Evolutionary conservation across 1,140 invertebrate genomes (phyloP), one percentile per base, ranked within the genome.

Genomic region (Leptoteleia sp.): DNA sequence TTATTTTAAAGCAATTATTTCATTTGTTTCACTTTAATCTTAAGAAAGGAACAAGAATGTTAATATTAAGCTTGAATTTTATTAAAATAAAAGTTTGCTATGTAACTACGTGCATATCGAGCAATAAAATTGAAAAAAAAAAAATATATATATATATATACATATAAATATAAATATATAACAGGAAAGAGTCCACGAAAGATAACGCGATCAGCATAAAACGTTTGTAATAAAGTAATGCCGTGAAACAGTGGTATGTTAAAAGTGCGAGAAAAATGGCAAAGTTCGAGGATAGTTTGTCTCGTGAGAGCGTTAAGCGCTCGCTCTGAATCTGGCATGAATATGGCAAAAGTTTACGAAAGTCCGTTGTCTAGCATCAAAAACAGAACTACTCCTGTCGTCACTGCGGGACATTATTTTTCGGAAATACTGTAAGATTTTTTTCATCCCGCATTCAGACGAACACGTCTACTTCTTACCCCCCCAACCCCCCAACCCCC

Each of bases 311-410:
- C 25, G 35, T 48, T 61, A 8, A 9, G 48, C 37, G 6, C 9
- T 55, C 40, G 40, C 33, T 67, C 61, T 78, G 75, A 72, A 50
- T 70, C 67, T 72, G 75, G 52, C 75, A 78, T 59, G 75, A 78
- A 78, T 72, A 78, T 61, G 50, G 59, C 65, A 64, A 77, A 77
- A 77, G 75, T 77, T 64, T 54, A 33, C 37, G 67, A 71, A 72
- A 54, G 67, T 72, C 59, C 17, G 61, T 54, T 72, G 76, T 61
- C 42, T 54, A 47, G 42, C 50, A 62, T 68, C 76, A 72, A 73
- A 68, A 79, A 73, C 76, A 79, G 68, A 70, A 57, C 57, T 45
- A 55, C 57, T 54, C 55, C 62, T 68, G 47, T 61, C 40, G 15
- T 22, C 9, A 61, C 40, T 47, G 42, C 25, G 19, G 27, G 13